A percentile compares a stretch with the other conserved stretches of the same genome.
Conservation (phyloP, 2,888 invertebrate genomes). For the Gandaritis pyraliata region DNA sequence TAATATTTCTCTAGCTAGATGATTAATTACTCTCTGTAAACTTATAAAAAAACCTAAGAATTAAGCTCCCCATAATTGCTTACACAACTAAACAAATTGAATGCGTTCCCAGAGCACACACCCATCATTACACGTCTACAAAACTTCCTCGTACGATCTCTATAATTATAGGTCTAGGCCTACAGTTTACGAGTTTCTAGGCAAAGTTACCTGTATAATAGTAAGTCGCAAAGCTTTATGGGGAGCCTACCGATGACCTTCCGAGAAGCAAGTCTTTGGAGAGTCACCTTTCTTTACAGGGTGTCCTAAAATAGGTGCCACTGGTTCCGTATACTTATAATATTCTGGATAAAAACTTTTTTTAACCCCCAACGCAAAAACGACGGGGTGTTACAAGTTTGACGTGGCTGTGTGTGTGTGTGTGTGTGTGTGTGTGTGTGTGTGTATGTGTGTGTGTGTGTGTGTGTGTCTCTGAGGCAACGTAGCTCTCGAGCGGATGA, state of each 20-base stretch:
- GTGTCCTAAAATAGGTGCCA: constrained; percentile 8
- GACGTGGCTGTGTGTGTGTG: no score
- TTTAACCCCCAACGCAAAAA: no score
- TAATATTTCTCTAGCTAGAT: neutral
- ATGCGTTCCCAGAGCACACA: constrained; percentile 40
- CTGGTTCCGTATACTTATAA: no score
- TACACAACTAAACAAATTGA: constrained; percentile 39
- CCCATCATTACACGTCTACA: constrained; percentile 41
- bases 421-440: no score
- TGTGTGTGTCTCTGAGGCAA: no score
- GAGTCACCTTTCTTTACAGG: constrained; percentile 7
- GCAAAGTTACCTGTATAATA: constrained; percentile 52
- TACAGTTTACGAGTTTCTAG: constrained; percentile 68
- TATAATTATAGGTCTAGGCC: constrained; percentile 64
- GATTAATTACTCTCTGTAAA: constrained; percentile 15
- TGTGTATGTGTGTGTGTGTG: no score
- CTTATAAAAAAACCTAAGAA: constrained; percentile 10
- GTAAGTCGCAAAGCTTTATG: constrained; percentile 42
- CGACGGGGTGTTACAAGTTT: no score
- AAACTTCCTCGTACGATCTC: constrained; percentile 60
- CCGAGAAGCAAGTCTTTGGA: constrained; percentile 45
- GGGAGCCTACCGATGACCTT: constrained; percentile 65
- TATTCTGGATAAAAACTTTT: no score
- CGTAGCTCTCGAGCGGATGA: no score
- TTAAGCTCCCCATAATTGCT: constrained; percentile 27